These are phyloP conservation scores for Tinea pellionella DNA, from an alignment of 2,888 invertebrate species.

Conservation along the genomic window DNA sequence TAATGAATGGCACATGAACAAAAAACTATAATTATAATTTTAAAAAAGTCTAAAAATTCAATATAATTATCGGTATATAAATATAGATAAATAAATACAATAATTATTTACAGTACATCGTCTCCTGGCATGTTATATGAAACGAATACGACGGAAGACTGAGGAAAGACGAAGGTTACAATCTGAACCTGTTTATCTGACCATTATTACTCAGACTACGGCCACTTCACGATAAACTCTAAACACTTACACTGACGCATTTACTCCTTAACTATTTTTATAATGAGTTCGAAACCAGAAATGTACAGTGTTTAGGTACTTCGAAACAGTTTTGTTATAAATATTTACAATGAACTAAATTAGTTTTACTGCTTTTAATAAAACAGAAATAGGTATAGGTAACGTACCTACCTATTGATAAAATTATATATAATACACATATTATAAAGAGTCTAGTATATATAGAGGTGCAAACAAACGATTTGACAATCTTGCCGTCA, in stretches of 20 bases:
- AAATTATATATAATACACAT: too few relatives aligned
- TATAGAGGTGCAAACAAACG: too few relatives aligned
- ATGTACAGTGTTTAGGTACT: not conserved
- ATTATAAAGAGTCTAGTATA: too few relatives aligned
- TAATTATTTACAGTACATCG: not conserved
- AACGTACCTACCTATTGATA: too few relatives aligned
- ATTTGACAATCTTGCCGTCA: too few relatives aligned
- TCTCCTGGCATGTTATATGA: not conserved
- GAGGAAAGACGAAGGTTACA: slow-evolving; percentile 11
- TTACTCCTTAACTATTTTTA: not conserved
- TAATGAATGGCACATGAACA: slow-evolving; percentile 37
- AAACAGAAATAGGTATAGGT: too few relatives aligned
- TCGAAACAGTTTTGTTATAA: not conserved
- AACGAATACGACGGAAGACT: not conserved
- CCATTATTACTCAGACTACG: not conserved
- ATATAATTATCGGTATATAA: not conserved
- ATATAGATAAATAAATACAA: not conserved
- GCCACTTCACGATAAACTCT: not conserved
- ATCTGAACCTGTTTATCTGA: slow-evolving; percentile 9
- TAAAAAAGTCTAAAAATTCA: not conserved
- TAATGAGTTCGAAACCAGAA: not conserved
- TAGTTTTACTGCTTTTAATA: too few relatives aligned
- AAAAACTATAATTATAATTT: not conserved
- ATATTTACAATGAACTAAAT: too few relatives aligned
- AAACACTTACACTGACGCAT: not conserved